Conservation (phyloP, 2,888 invertebrate genomes). For the Pyrrhia umbra region DNA sequence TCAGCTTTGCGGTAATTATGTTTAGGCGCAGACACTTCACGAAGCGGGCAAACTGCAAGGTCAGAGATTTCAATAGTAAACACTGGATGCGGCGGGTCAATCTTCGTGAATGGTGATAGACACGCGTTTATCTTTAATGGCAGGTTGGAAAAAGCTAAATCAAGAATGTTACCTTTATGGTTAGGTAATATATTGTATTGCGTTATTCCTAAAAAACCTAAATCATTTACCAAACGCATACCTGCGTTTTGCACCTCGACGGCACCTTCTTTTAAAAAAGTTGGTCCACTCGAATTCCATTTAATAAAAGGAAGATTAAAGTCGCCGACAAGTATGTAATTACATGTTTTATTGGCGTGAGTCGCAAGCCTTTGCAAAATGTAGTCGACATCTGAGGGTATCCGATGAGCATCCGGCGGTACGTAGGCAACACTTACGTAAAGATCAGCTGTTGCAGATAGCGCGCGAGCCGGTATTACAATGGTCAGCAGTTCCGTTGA, state of each 20-base stretch:
- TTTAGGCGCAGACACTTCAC: too few relatives aligned
- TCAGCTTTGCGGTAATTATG: slow-evolving; percentile 5
- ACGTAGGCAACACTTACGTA: slow-evolving; percentile 15
- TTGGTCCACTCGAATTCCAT: slow-evolving; percentile 2
- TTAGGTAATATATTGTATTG: slow-evolving; percentile 5
- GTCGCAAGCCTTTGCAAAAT: not conserved
- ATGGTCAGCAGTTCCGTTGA: slow-evolving; percentile 14
- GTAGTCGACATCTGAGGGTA: slow-evolving; percentile 9
- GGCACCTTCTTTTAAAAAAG: slow-evolving; percentile 1
- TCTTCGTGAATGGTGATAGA: not conserved
- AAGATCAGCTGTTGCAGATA: slow-evolving; percentile 6
- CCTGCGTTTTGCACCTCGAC: slow-evolving; percentile 4
- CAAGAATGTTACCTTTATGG: slow-evolving; percentile 1
- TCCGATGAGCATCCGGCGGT: slow-evolving; percentile 13
- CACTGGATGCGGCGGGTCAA: not conserved
- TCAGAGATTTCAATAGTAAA: not conserved
- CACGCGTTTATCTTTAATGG: too few relatives aligned
- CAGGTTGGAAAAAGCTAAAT: too few relatives aligned
- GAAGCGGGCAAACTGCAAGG: too few relatives aligned
- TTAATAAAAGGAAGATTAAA: slow-evolving; percentile 7
- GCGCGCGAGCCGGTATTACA: slow-evolving; percentile 9
- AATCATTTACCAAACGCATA: not conserved
- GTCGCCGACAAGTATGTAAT: slow-evolving; percentile 3
- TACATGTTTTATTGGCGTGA: not conserved
- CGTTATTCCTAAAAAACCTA: slow-evolving; percentile 6